A percentile compares a stretch with the other conserved stretches of the same genome.
Evolutionary conservation across 1,140 invertebrate genomes (phyloP).

Genomic region (Bombus sibiricus): DNA sequence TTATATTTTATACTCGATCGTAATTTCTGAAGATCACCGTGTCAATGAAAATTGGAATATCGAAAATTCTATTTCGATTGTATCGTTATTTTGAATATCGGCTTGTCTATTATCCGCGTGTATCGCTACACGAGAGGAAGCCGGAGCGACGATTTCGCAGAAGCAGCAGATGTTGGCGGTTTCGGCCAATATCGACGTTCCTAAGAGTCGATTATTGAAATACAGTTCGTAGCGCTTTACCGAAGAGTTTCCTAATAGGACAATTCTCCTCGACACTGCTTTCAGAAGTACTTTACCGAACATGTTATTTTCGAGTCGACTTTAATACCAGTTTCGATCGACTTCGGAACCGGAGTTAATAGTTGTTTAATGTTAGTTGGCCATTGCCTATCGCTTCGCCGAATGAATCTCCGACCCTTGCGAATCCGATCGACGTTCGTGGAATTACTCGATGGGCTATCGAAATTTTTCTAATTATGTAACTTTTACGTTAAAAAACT

Average conservation of each 20-base stretch:
- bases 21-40: neutral
- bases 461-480: neutral
- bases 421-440: neutral
- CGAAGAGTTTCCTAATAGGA: conserved; percentile 17
- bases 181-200: conserved; percentile 6
- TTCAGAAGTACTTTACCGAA: conserved; percentile 11
- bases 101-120: neutral
- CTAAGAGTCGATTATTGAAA: conserved; percentile 27
- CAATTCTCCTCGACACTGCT: conserved; percentile 5
- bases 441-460: too few relatives aligned
- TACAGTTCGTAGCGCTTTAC: conserved; percentile 5
- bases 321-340: conserved; percentile 15
- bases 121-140: neutral
- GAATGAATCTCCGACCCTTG: neutral
- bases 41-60: neutral
- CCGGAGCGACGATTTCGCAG: neutral
- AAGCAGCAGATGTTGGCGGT: neutral
- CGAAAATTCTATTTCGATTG: neutral
- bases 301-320: conserved; percentile 35
- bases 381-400: neutral
- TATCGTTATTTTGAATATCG: neutral
- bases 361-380: conserved; percentile 16
- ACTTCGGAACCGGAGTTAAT: neutral
- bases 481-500: neutral
- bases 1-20: neutral